These are phyloP conservation scores for Nipponia nippon DNA, from an alignment of 2,113 vertebrate species.

Conservation along the genomic window DNA sequence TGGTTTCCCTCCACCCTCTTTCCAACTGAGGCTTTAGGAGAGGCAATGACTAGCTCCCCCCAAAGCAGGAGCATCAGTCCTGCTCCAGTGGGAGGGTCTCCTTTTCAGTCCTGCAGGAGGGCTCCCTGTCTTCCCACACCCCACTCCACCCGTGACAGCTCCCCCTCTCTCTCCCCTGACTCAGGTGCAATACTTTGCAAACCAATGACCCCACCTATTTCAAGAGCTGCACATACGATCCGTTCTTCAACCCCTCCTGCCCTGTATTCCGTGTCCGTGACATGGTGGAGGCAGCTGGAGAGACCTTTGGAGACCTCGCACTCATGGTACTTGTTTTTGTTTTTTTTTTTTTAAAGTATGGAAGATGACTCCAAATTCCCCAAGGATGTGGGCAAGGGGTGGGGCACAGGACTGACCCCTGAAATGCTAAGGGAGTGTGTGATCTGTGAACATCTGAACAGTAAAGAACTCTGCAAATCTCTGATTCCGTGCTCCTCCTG, in stretches of 20 bases:
- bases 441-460: not conserved
- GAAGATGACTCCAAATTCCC: not conserved
- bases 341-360: not conserved
- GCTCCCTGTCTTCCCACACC: not conserved
- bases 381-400: not conserved
- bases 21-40: not conserved
- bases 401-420: not conserved
- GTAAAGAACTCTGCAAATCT: not conserved
- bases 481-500: not conserved
- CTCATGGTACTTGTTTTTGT: slow-evolving; percentile 50
- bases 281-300: slow-evolving; percentile 64
- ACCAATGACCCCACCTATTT: slow-evolving; percentile 70
- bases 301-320: slow-evolving; percentile 64
- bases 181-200: slow-evolving; percentile 69
- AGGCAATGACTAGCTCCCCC: not conserved
- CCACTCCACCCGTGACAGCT: not conserved
- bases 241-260: slow-evolving; percentile 54
- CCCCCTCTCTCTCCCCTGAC: not conserved
- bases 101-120: not conserved
- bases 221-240: slow-evolving; percentile 66
- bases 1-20: not conserved
- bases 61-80: not conserved
- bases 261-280: slow-evolving; percentile 71
- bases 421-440: not conserved
- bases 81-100: not conserved